These are phyloP conservation scores for Melanotaenia maccullochi DNA, from an alignment of 2,797 vertebrate genomes.

Conservation along the genomic window DNA sequence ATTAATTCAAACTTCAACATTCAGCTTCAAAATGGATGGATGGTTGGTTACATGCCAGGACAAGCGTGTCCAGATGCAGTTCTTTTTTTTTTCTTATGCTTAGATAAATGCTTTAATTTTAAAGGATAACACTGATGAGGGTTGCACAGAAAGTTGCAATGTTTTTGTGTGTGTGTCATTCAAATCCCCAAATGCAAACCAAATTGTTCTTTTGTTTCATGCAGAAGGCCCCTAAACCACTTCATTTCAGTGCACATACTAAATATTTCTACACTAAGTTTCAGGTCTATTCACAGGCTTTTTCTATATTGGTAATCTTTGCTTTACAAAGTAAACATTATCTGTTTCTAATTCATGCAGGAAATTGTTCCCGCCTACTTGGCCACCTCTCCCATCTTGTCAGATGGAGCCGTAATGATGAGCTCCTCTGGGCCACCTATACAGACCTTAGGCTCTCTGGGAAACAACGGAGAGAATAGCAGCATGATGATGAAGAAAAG, in stretches of 20 bases:
- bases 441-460: constrained; percentile 65
- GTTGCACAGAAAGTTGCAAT: not conserved
- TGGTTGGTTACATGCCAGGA: not conserved
- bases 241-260: not conserved
- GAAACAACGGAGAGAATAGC: constrained; percentile 54
- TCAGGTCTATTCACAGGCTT: not conserved
- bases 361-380: constrained; percentile 91
- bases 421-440: constrained; percentile 70
- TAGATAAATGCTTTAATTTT: not conserved
- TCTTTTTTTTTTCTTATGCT: not conserved
- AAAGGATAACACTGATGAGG: not conserved
- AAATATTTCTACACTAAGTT: not conserved
- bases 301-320: not conserved
- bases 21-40: not conserved
- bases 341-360: constrained; percentile 64
- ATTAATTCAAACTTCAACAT: not conserved
- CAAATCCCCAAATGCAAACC: not conserved
- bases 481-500: constrained; percentile 86
- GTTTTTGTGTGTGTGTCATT: not conserved
- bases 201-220: not conserved
- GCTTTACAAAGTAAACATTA: not conserved
- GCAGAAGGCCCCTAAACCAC: not conserved
- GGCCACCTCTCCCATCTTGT: constrained; percentile 92
- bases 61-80: not conserved
- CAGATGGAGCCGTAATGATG: constrained; percentile 84